These are phyloP conservation scores for Takifugu rubripes DNA, from an alignment of 2,797 vertebrate species.

Conservation along the genomic window DNA sequence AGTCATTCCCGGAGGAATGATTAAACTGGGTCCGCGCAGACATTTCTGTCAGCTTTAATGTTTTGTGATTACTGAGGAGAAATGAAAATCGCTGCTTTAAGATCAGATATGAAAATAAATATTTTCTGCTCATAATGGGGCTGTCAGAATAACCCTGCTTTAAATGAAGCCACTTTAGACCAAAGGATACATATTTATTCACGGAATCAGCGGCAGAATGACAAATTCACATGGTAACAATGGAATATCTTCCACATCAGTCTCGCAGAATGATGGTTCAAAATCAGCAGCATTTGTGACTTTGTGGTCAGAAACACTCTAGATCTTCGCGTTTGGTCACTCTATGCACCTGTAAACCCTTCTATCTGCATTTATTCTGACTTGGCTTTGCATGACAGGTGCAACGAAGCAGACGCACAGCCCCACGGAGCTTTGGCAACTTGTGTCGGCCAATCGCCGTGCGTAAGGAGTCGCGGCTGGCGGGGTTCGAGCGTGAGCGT, in stretches of 20 bases:
- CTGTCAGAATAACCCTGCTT: too few relatives aligned
- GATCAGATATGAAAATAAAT: slow-evolving; percentile 1
- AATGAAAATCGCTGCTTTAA: slow-evolving; percentile 17
- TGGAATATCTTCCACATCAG: too few relatives aligned
- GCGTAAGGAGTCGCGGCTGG: slow-evolving; percentile 5
- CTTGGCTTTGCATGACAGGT: slow-evolving; percentile 60
- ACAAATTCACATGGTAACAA: too few relatives aligned
- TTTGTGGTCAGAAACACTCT: too few relatives aligned
- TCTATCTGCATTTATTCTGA: slow-evolving; percentile 22
- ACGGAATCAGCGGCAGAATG: too few relatives aligned
- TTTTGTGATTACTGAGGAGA: slow-evolving; percentile 25
- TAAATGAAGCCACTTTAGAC: too few relatives aligned
- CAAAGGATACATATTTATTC: too few relatives aligned
- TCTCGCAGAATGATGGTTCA: too few relatives aligned
- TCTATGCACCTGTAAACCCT: slow-evolving; percentile 32
- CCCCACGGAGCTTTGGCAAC: slow-evolving; percentile 37
- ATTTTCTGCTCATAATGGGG: neutral
- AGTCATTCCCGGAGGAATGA: slow-evolving; percentile 25
- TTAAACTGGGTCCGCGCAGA: slow-evolving; percentile 37
- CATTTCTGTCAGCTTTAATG: slow-evolving; percentile 32
- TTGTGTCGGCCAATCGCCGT: slow-evolving; percentile 52
- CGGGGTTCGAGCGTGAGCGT: slow-evolving; percentile 44
- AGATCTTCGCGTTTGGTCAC: slow-evolving; percentile 3
- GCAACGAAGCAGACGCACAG: slow-evolving; percentile 44
- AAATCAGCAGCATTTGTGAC: too few relatives aligned